These are phyloP conservation scores for Salticus scenicus DNA, from an alignment of 2,888 invertebrate species.

Conservation along the genomic window DNA sequence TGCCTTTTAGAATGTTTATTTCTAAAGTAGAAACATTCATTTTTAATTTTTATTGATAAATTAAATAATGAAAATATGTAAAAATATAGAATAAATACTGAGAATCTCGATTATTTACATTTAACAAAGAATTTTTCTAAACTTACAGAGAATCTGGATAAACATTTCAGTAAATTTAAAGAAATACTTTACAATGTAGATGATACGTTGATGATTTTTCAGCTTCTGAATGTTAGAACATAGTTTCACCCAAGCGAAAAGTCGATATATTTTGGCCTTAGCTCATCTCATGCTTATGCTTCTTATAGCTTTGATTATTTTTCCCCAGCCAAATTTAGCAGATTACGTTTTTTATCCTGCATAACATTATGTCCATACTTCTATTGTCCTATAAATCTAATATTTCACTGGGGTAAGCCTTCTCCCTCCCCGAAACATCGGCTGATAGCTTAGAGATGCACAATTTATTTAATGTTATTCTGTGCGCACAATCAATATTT, in stretches of 20 bases:
- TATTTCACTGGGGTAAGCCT: slow-evolving; percentile 1
- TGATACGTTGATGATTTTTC: too few relatives aligned
- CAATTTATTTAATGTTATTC: not conserved
- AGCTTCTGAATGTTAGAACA: not conserved
- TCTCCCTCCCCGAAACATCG: not conserved
- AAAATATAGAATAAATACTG: too few relatives aligned
- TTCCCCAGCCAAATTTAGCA: slow-evolving; percentile 5
- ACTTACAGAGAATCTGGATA: too few relatives aligned
- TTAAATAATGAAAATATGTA: too few relatives aligned
- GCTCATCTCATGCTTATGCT: not conserved
- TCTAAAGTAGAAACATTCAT: too few relatives aligned
- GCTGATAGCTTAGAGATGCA: slow-evolving; percentile 13
- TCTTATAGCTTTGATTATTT: not conserved
- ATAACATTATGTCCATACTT: slow-evolving; percentile 15
- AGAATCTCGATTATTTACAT: too few relatives aligned
- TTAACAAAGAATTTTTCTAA: too few relatives aligned
- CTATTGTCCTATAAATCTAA: slow-evolving; percentile 25
- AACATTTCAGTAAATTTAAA: too few relatives aligned
- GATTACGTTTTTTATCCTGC: slow-evolving; percentile 3
- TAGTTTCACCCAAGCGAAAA: not conserved
- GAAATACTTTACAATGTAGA: too few relatives aligned
- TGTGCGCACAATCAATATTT: not conserved
- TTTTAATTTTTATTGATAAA: too few relatives aligned
- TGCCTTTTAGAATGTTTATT: too few relatives aligned
- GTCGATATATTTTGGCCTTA: slow-evolving; percentile 36